Evolutionary conservation across 2,797 vertebrate species (phyloP).

Genomic region (Myotis daubentonii): DNA sequence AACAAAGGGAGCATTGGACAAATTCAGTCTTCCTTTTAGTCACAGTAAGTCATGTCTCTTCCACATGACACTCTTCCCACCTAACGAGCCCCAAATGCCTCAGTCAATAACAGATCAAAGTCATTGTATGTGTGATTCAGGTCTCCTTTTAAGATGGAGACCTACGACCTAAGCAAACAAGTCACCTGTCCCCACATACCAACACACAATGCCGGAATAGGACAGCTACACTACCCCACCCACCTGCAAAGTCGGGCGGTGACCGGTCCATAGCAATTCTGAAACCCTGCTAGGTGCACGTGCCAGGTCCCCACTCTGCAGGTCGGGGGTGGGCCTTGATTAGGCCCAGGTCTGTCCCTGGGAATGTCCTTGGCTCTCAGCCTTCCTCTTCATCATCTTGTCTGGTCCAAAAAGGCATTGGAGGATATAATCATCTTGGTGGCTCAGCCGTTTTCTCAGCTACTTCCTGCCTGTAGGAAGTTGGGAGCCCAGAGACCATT

Average conservation of each 20-base stretch:
- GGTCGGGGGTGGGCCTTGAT: rapidly evolving
- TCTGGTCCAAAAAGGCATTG: neutral
- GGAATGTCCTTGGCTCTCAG: neutral
- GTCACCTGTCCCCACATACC: neutral
- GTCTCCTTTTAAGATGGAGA: neutral
- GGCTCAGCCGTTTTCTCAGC: neutral
- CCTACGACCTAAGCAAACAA: neutral
- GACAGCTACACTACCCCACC: rapidly evolving
- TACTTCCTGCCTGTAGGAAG: neutral
- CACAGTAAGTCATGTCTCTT: neutral
- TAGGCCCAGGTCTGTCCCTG: neutral
- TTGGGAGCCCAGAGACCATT: neutral
- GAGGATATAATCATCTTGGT: too few relatives aligned
- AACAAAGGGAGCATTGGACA: neutral
- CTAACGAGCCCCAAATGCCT: neutral
- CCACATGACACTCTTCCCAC: too few relatives aligned
- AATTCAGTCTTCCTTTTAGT: neutral
- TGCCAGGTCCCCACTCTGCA: neutral
- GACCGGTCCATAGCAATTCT: neutral
- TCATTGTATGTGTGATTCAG: neutral
- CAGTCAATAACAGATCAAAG: neutral
- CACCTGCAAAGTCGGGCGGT: neutral
- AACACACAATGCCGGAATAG: too few relatives aligned
- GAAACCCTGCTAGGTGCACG: neutral
- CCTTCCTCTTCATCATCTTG: neutral